phyloP scores from a whole-genome alignment of 2,797 vertebrate species.

The Centroberyx gerrardi region DNA sequence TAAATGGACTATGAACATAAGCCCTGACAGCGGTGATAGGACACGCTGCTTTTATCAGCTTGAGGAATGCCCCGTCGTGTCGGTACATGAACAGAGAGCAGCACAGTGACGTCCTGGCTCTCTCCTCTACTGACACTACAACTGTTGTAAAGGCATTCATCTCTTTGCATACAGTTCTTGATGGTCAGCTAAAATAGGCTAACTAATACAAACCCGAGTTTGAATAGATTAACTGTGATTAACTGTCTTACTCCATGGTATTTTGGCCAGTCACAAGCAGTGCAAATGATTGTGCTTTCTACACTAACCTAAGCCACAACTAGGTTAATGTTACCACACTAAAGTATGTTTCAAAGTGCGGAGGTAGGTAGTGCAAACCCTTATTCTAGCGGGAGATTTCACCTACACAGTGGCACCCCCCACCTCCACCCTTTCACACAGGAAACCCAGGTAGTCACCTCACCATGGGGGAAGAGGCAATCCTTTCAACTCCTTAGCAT shows the following conservation, averaged over 20 bases:
- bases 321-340: background rate
- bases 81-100: constrained; percentile 65
- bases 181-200: background rate
- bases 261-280: background rate
- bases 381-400: background rate
- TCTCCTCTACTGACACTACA: constrained; percentile 21
- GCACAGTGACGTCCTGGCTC: constrained; percentile 47
- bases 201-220: background rate
- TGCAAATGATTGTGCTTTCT: background rate
- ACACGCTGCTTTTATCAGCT: constrained; percentile 52
- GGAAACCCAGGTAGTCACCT: constrained; percentile 8
- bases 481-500: constrained; percentile 3
- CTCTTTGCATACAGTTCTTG: background rate
- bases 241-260: background rate
- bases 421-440: background rate
- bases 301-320: background rate
- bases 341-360: constrained; percentile 4
- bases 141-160: constrained; percentile 6
- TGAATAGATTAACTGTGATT: background rate
- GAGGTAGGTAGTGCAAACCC: too few species aligned
- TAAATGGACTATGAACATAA: constrained; percentile 41
- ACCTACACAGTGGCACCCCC: background rate
- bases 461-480: background rate
- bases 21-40: constrained; percentile 40
- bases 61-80: constrained; percentile 77